These are phyloP conservation scores for Archips crataeganus DNA, from an alignment of 2,888 invertebrate genomes.

Conservation along the genomic window DNA sequence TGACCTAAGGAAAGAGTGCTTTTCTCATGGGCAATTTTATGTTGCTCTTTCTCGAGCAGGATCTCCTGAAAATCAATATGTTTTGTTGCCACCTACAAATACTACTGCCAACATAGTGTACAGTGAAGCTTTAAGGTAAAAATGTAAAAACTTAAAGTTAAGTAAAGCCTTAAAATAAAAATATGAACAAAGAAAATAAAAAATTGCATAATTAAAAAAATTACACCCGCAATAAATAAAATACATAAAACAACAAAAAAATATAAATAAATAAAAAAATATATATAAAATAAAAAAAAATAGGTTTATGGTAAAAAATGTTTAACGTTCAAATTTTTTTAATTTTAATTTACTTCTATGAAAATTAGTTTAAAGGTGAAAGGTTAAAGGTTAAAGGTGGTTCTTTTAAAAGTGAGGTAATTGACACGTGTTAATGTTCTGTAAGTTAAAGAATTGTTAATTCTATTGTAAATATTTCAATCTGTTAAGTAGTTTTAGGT, in stretches of 20 bases:
- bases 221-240: too few species aligned
- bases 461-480: constrained; percentile 84
- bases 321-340: too few species aligned
- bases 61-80: constrained; percentile 4
- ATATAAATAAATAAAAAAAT: too few species aligned
- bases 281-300: too few species aligned
- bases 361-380: too few species aligned
- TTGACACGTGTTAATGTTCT: constrained; percentile 54
- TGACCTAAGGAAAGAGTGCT: constrained; percentile 1
- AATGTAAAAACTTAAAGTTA: background rate
- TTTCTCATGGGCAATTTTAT: background rate
- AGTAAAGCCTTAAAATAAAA: too few species aligned
- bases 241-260: too few species aligned
- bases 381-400: too few species aligned
- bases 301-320: too few species aligned
- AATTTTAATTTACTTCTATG: too few species aligned
- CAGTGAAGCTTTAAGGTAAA: constrained; percentile 3
- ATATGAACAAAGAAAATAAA: too few species aligned
- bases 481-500: constrained; percentile 85
- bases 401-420: constrained; percentile 19
- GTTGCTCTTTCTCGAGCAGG: background rate
- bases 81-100: constrained; percentile 3
- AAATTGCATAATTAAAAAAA: too few species aligned
- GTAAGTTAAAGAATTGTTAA: constrained; percentile 74
- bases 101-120: constrained; percentile 3